These are phyloP conservation scores for Herpetotheres cachinnans DNA, from an alignment of 2,113 vertebrate genomes.

Conservation along the genomic window DNA sequence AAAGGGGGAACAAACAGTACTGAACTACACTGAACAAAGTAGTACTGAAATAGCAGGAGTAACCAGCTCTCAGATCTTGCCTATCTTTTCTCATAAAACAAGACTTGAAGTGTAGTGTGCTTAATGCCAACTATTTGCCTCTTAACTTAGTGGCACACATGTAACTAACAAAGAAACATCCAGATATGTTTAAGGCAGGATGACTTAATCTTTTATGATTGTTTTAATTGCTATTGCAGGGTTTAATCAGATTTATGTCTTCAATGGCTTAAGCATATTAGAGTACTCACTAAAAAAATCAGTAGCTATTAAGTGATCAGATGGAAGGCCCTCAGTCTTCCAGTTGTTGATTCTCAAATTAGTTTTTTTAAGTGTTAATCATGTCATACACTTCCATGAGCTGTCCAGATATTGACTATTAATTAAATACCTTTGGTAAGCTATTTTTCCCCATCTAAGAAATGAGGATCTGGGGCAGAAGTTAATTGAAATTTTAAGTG, in stretches of 20 bases:
- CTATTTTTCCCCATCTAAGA: background rate
- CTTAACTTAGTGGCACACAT: background rate
- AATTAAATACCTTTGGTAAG: background rate
- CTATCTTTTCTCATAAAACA: background rate
- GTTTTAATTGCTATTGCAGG: background rate
- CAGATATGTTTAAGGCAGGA: background rate
- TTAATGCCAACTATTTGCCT: background rate
- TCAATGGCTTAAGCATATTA: background rate
- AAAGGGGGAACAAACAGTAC: background rate
- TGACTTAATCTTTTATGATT: background rate
- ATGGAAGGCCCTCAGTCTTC: background rate
- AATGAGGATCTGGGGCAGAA: background rate
- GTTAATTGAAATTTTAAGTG: background rate
- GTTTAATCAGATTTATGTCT: background rate
- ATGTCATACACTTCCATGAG: background rate
- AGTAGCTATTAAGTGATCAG: background rate
- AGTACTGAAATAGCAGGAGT: background rate
- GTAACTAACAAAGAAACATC: background rate
- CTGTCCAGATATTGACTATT: background rate
- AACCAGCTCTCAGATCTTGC: background rate
- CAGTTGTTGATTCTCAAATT: background rate
- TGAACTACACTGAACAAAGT: background rate
- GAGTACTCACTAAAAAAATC: background rate
- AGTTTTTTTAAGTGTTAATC: background rate
- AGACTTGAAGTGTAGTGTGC: background rate